phyloP scores from a whole-genome alignment of 2,113 vertebrate genomes.

The Rhodinocichla rosea region DNA sequence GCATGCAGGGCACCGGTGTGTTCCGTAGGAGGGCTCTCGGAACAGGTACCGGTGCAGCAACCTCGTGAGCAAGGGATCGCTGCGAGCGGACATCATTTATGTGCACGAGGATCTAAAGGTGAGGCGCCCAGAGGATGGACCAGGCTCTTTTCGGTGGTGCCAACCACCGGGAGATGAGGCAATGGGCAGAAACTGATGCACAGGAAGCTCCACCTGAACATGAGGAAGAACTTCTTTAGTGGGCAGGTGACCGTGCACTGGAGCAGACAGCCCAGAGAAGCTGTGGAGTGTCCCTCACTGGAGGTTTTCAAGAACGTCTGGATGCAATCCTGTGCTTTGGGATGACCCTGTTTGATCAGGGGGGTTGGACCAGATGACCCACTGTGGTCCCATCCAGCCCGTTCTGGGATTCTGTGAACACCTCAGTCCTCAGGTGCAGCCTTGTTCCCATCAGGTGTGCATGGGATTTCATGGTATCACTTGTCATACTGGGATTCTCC shows the following conservation, averaged over 20 bases:
- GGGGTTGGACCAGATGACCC: neutral
- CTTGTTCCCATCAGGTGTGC: rapidly evolving
- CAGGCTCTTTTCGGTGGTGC: neutral
- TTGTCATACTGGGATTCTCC: rapidly evolving
- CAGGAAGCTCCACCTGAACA: neutral
- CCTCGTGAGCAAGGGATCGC: neutral
- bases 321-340: neutral
- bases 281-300: neutral
- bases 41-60: neutral
- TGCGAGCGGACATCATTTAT: neutral
- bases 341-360: neutral
- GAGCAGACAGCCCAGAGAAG: neutral
- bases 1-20: rapidly evolving
- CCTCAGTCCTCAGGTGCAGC: neutral
- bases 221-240: neutral
- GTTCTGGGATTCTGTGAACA: neutral
- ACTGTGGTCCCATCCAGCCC: neutral
- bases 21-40: neutral
- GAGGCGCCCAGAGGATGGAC: too few species aligned
- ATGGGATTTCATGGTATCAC: rapidly evolving
- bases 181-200: neutral
- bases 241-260: neutral
- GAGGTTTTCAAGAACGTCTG: neutral
- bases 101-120: neutral
- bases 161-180: neutral